Evolutionary conservation across 1,140 invertebrate genomes (phyloP), one percentile per base, ranked within the genome.

Genomic region (Reticulitermes speratus): DNA sequence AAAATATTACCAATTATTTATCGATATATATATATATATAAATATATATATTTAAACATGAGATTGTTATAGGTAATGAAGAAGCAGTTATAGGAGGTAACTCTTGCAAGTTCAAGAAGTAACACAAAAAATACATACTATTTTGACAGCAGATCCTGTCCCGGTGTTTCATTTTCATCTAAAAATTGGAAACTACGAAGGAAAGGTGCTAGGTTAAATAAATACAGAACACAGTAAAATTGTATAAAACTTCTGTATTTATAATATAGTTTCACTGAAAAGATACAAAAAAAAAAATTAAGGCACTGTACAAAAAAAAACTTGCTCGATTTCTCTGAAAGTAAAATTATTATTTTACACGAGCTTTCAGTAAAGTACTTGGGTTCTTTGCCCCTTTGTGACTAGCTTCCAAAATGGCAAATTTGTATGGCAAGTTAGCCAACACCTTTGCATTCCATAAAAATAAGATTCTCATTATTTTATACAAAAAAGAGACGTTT

Each of bases 261-360:
- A 86, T 86, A 84, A 86, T 86, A 86, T 84, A 86, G 81, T 84
- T 86, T 84, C 69, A 69, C 21, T 59, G 86, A 44, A 86, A 86
- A 52, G 30, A 84, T 86, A 86, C 86, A 86, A 86, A 86, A 86
- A 86, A 83, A 86, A 86, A 86, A 86, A 75, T 52, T 82, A 86
- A 83, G 86, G 86, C 86, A 84, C 86, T 86, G 83, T 86, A 86
- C 48, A 44, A 38, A 38, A 69, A 85, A 69, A 65, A 85, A 23
- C 55, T 55, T 65, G 82, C 82, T 86, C 81, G 45, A 52, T 52
- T 82, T 52, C 30, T 86, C 65, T 69, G 44, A 82, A 86, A 86
- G 45, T 44, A 82, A 82, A 48, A 86, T 82, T 82, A 21, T 16
- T 86, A 75, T 44, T 82, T 83, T 59, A 55, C 32, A 25, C 59